phyloP scores from a whole-genome alignment of 2,888 invertebrate genomes.

The Chromoteleia sp. region DNA sequence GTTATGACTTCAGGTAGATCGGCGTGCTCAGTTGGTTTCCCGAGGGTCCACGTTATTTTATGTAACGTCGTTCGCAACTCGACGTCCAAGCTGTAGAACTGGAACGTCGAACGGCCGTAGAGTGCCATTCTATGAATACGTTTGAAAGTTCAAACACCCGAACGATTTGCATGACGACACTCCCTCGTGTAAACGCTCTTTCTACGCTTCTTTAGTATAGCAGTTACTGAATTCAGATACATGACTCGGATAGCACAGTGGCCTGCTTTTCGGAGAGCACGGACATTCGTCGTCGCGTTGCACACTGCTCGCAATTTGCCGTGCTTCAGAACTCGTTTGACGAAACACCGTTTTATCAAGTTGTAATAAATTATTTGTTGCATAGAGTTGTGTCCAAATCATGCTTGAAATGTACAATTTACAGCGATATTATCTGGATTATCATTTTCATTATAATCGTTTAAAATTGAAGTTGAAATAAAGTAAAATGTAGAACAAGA shows the following conservation, averaged over 20 bases:
- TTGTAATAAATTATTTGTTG: conserved; percentile 34
- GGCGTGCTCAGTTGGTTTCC: conserved; percentile 51
- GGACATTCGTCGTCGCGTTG: conserved; percentile 38
- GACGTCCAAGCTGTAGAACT: conserved; percentile 64
- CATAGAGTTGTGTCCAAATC: conserved; percentile 1
- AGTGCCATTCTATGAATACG: conserved; percentile 76
- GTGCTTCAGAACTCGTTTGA: conserved; percentile 32
- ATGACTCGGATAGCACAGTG: conserved; percentile 59
- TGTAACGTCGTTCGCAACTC: conserved; percentile 73
- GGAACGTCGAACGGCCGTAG: conserved; percentile 65
- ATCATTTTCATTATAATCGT: no score
- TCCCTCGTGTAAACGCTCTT: conserved; percentile 62
- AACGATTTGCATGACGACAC: conserved; percentile 75
- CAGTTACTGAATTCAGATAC: conserved; percentile 61
- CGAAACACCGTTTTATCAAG: conserved; percentile 39
- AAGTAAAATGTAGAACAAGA: no score
- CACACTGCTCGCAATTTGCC: conserved; percentile 35
- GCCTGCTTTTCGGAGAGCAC: conserved; percentile 49
- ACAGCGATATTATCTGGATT: no score
- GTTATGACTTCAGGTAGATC: conserved; percentile 37
- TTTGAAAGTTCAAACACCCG: conserved; percentile 77
- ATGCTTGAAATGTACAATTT: not conserved
- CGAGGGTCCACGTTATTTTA: conserved; percentile 75
- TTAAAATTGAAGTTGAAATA: no score
- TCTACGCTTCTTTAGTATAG: conserved; percentile 53